A percentile compares a stretch with the other conserved stretches of the same genome.
Conservation (phyloP, 2,888 invertebrate species). For the Neoascia interrupta region DNA sequence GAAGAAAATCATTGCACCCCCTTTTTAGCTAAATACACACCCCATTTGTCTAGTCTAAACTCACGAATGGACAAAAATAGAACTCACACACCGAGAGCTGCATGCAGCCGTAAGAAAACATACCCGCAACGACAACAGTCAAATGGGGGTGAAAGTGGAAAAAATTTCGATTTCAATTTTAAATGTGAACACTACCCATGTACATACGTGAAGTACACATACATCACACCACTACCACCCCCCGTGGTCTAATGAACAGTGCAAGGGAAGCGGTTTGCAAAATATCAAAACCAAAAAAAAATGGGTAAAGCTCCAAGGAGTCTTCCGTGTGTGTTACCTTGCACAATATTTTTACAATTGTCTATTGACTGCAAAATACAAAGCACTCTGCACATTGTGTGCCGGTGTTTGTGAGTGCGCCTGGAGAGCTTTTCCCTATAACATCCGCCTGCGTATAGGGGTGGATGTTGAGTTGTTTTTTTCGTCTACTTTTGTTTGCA, state of each 20-base stretch:
- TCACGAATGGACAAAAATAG: constrained; percentile 64
- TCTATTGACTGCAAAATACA: constrained; percentile 43
- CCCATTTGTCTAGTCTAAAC: constrained; percentile 43
- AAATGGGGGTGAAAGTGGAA: constrained; percentile 71
- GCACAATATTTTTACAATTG: constrained; percentile 67
- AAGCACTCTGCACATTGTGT: constrained; percentile 37
- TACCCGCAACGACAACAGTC: constrained; percentile 28
- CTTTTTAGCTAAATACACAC: constrained; percentile 22
- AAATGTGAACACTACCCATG: constrained; percentile 58
- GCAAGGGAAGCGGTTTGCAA: background rate
- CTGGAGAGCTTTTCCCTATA: constrained; percentile 58
- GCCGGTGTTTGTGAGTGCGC: constrained; percentile 41
- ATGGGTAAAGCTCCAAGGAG: constrained; percentile 54
- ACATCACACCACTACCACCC: constrained; percentile 14
- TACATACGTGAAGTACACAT: constrained; percentile 55
- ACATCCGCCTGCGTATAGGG: constrained; percentile 34
- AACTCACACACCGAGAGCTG: constrained; percentile 64
- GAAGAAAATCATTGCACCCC: constrained; percentile 16
- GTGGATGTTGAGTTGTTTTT: constrained; percentile 26
- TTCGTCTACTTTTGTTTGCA: background rate
- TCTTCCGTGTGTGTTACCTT: constrained; percentile 60
- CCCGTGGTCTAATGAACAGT: constrained; percentile 9
- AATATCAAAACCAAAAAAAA: too few relatives aligned
- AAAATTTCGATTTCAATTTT: constrained; percentile 72
- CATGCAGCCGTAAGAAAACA: constrained; percentile 38